phyloP scores from a whole-genome alignment of 2,113 vertebrate genomes.

The Podarcis cretensis region DNA sequence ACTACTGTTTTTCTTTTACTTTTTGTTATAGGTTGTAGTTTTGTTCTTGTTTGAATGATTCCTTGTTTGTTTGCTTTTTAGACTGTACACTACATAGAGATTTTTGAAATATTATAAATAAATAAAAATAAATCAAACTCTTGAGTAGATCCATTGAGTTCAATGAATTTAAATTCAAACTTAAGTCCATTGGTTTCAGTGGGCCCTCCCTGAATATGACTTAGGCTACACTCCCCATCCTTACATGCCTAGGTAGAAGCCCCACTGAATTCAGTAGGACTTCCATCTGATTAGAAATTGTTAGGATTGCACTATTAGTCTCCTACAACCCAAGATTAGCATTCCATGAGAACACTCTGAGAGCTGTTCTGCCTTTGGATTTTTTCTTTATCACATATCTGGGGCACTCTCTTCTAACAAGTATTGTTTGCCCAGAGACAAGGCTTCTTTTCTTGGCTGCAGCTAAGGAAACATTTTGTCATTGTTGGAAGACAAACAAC shows the following conservation, averaged over 20 bases:
- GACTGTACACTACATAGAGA: not conserved
- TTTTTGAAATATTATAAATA: not conserved
- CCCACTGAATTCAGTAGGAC: too few species aligned
- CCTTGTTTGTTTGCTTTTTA: not conserved
- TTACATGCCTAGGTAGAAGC: too few species aligned
- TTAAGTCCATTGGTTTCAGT: too few species aligned
- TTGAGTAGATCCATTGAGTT: too few species aligned
- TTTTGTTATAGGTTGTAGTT: too few species aligned
- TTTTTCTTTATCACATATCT: slow-evolving; percentile 25
- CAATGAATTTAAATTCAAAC: too few species aligned
- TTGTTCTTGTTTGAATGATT: not conserved
- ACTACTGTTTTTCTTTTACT: not conserved
- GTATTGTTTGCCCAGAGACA: slow-evolving; percentile 22
- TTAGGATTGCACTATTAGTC: too few species aligned
- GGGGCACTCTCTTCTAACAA: slow-evolving; percentile 9
- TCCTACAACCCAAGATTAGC: not conserved
- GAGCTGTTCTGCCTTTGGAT: slow-evolving; percentile 13
- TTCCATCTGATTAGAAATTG: too few species aligned
- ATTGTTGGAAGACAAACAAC: not conserved
- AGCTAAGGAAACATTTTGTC: slow-evolving; percentile 9
- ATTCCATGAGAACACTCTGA: not conserved
- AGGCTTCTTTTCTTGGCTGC: slow-evolving; percentile 23
- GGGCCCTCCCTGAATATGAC: too few species aligned
- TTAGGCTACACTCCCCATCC: too few species aligned
- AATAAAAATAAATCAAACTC: too few species aligned